Evolutionary conservation across 2,797 vertebrate genomes (phyloP).

Genomic region (Clarias pachynema): DNA sequence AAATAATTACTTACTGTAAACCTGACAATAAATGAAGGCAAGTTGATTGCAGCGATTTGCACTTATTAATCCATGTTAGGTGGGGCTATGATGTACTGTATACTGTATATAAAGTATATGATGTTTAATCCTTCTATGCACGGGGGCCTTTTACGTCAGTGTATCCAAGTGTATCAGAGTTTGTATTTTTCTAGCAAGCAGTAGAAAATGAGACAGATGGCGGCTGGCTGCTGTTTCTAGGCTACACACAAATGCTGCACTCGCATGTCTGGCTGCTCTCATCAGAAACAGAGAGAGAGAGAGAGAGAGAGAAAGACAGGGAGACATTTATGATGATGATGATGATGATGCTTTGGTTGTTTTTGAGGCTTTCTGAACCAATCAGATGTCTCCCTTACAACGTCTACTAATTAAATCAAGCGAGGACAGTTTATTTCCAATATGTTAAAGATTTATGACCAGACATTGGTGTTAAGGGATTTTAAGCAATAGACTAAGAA

Average conservation of each 20-base stretch:
- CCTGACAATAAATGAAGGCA: too few relatives aligned
- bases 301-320: too few relatives aligned
- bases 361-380: slow-evolving; percentile 18
- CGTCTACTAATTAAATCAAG: neutral
- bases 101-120: neutral
- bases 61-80: too few relatives aligned
- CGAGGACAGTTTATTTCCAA: neutral
- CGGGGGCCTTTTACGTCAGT: neutral
- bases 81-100: too few relatives aligned
- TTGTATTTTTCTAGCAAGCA: slow-evolving; percentile 21
- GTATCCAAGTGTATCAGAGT: neutral
- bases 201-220: slow-evolving; percentile 34
- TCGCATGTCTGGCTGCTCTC: slow-evolving; percentile 47
- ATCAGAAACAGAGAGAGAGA: neutral
- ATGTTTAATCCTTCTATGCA: too few relatives aligned
- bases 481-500: neutral
- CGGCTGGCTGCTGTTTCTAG: slow-evolving; percentile 34
- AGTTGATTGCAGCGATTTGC: too few relatives aligned
- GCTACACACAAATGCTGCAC: slow-evolving; percentile 41
- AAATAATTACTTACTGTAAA: too few relatives aligned
- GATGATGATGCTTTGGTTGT: slow-evolving; percentile 20
- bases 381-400: slow-evolving; percentile 7
- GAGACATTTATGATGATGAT: too few relatives aligned
- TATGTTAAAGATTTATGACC: neutral
- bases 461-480: neutral